Percentiles rank a stretch among this genome's conserved stretches.
These are phyloP conservation scores for Fregetta grallaria DNA, from an alignment of 2,113 vertebrate genomes.

Conservation along the genomic window DNA sequence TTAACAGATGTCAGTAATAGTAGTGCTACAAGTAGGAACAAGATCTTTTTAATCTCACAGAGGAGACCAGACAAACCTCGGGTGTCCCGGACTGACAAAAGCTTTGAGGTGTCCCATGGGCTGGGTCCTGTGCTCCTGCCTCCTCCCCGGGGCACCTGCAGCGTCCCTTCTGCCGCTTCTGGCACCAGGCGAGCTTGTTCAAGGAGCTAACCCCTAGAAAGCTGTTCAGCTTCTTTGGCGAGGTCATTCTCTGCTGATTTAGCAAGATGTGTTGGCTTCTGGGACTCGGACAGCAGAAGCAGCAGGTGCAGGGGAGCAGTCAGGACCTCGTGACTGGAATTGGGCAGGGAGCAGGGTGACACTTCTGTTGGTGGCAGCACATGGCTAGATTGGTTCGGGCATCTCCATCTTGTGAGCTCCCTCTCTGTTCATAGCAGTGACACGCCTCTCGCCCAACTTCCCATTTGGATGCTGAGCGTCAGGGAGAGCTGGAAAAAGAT, in stretches of 20 bases:
- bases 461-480: neutral
- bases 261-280: neutral
- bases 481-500: neutral
- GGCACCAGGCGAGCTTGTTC: fast-evolving
- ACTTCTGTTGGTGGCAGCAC: neutral
- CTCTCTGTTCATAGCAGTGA: neutral
- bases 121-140: neutral
- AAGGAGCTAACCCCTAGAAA: neutral
- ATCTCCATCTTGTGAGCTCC: neutral
- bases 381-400: neutral
- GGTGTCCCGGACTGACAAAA: neutral
- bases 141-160: neutral
- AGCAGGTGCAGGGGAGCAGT: neutral
- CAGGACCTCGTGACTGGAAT: fast-evolving
- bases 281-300: neutral
- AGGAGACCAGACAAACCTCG: neutral
- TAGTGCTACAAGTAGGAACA: neutral
- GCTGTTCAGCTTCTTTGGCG: neutral
- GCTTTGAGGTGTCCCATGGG: neutral
- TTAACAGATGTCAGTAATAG: neutral
- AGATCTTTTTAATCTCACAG: neutral
- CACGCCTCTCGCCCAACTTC: fast-evolving
- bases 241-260: neutral
- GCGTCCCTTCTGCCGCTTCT: neutral
- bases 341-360: neutral